phyloP scores from a whole-genome alignment of 2,888 invertebrate genomes.

The Yponomeuta malinellus region DNA sequence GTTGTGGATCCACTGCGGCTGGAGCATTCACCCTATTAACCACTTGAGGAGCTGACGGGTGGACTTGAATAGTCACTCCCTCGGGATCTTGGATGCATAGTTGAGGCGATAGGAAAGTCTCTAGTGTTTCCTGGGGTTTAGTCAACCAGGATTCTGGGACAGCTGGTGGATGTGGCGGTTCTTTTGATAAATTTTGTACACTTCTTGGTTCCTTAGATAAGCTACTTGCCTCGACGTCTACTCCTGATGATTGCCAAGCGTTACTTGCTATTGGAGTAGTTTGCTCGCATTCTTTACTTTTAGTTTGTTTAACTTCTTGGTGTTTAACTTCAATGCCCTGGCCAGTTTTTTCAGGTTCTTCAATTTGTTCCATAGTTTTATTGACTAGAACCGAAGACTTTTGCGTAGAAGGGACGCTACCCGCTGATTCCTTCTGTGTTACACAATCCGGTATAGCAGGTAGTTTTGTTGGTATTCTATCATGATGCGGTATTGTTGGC shows the following conservation, averaged over 20 bases:
- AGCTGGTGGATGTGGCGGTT: constrained; percentile 54
- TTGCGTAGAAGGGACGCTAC: constrained; percentile 8
- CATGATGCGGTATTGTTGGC: constrained; percentile 56
- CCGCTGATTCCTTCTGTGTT: constrained; percentile 27
- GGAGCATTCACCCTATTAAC: constrained; percentile 32
- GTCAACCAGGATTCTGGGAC: constrained; percentile 62
- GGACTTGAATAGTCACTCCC: constrained; percentile 21
- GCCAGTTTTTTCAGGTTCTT: constrained; percentile 24
- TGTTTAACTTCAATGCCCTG: not conserved
- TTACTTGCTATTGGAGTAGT: not conserved
- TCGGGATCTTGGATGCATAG: constrained; percentile 52
- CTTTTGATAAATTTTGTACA: constrained; percentile 30
- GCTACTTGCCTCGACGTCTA: not conserved
- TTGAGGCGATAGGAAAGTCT: constrained; percentile 39
- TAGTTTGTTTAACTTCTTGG: constrained; percentile 7
- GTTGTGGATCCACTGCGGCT: constrained; percentile 42
- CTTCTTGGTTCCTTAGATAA: constrained; percentile 15
- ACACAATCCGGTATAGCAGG: constrained; percentile 33
- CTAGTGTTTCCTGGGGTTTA: constrained; percentile 28
- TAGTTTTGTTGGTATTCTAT: constrained; percentile 35
- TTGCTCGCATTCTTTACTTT: not conserved
- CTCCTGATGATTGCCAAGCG: not conserved
- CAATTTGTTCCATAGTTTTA: constrained; percentile 2
- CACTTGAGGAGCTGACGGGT: constrained; percentile 22
- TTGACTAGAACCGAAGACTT: constrained; percentile 5